These are phyloP conservation scores for Lasiommata megera DNA, from an alignment of 2,888 invertebrate genomes.

Conservation along the genomic window DNA sequence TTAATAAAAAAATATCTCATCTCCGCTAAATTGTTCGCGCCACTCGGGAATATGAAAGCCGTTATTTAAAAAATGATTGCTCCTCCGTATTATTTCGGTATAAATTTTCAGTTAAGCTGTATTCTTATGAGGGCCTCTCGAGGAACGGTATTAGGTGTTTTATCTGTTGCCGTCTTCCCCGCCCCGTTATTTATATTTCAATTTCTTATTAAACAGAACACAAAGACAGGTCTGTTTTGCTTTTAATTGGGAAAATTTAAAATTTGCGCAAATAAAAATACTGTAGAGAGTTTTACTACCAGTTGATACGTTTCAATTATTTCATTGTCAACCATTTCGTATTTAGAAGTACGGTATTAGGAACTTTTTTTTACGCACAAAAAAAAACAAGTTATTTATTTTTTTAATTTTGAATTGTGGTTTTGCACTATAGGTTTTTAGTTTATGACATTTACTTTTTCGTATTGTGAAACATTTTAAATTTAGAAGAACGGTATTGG, in stretches of 20 bases:
- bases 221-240: neutral
- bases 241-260: neutral
- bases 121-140: conserved; percentile 52
- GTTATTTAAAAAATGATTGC: conserved; percentile 78
- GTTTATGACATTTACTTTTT: too few species aligned
- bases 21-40: conserved; percentile 76
- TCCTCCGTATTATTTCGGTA: conserved; percentile 75
- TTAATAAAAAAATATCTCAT: conserved; percentile 76
- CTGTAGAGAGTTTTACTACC: too few species aligned
- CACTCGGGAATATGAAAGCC: conserved; percentile 78
- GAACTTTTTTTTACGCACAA: too few species aligned
- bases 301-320: too few species aligned
- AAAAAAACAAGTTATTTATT: too few species aligned
- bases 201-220: neutral
- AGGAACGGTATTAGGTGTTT: conserved; percentile 37
- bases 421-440: too few species aligned
- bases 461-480: too few species aligned
- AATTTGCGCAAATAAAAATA: too few species aligned
- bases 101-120: conserved; percentile 74
- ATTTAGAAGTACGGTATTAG: too few species aligned
- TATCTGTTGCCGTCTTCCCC: conserved; percentile 7
- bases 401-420: too few species aligned
- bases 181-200: conserved; percentile 8
- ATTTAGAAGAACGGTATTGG: too few species aligned
- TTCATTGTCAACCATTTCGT: too few species aligned